Percentiles rank a stretch among this genome's conserved stretches.
phyloP scores from a whole-genome alignment of 2,888 invertebrate genomes.

The Andrena bucephala region DNA sequence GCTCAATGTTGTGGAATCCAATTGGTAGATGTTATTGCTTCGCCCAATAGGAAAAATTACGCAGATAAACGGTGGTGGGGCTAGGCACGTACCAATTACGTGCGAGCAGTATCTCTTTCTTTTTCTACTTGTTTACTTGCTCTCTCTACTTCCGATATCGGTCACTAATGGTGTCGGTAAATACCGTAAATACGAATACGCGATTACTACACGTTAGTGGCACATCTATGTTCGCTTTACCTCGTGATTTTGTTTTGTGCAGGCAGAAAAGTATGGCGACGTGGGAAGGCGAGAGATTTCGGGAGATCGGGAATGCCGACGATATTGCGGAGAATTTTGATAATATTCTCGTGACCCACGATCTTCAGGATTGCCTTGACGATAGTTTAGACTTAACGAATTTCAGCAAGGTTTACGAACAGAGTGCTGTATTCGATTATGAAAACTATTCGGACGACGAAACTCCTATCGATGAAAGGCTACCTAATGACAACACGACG shows the following conservation, averaged over 20 bases:
- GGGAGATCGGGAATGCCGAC: conserved; percentile 75
- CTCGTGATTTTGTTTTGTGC: conserved; percentile 73
- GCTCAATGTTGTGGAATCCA: no score
- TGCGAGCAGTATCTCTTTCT: no score
- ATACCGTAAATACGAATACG: no score
- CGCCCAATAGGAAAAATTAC: no score
- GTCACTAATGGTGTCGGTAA: no score
- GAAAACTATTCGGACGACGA: conserved; percentile 82
- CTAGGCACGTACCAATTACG: no score
- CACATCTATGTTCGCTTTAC: conserved; percentile 42
- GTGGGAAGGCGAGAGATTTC: conserved; percentile 82
- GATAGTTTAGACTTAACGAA: conserved; percentile 84
- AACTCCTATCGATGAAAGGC: conserved; percentile 84
- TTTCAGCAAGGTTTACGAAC: conserved; percentile 86
- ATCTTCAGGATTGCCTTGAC: conserved; percentile 86
- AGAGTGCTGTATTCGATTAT: conserved; percentile 81
- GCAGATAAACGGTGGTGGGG: no score
- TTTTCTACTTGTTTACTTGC: no score
- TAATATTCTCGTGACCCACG: conserved; percentile 86
- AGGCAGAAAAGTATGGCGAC: conserved; percentile 84
- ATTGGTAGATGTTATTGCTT: no score
- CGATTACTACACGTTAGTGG: background rate
- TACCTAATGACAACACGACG: conserved; percentile 85
- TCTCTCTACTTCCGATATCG: no score
- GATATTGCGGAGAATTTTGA: conserved; percentile 80